Conservation (phyloP, 2,797 vertebrate genomes). For the Coregonus suidteri region DNA sequence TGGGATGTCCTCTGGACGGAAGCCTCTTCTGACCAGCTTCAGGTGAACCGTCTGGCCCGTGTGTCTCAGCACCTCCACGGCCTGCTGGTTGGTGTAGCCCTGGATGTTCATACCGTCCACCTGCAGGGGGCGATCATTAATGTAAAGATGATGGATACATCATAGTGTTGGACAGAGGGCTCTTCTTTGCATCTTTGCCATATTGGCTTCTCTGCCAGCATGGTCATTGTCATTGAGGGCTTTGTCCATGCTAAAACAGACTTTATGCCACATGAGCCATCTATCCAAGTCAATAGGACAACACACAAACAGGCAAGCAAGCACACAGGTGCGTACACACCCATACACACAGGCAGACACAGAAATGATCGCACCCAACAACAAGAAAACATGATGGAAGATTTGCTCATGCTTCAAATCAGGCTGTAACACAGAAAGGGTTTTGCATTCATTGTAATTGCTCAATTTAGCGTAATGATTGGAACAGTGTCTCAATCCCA, state of each 20-base stretch:
- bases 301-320: neutral
- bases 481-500: neutral
- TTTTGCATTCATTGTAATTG: neutral
- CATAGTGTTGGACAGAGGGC: neutral
- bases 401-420: neutral
- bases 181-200: neutral
- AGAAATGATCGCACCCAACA: neutral
- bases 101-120: slow-evolving; percentile 94
- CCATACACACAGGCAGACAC: slow-evolving; percentile 8
- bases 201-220: neutral
- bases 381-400: neutral
- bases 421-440: neutral
- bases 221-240: neutral
- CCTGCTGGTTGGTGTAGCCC: slow-evolving; percentile 96
- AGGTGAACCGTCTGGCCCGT: slow-evolving; percentile 90
- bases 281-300: neutral
- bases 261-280: neutral
- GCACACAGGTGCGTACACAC: neutral
- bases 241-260: neutral
- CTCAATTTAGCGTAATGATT: neutral
- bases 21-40: slow-evolving; percentile 83
- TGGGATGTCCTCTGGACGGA: slow-evolving; percentile 77
- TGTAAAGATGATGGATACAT: neutral
- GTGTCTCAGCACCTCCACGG: slow-evolving; percentile 91
- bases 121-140: slow-evolving; percentile 68